Conservation (phyloP, 1,140 invertebrate species). For the Halyomorpha halys region DNA sequence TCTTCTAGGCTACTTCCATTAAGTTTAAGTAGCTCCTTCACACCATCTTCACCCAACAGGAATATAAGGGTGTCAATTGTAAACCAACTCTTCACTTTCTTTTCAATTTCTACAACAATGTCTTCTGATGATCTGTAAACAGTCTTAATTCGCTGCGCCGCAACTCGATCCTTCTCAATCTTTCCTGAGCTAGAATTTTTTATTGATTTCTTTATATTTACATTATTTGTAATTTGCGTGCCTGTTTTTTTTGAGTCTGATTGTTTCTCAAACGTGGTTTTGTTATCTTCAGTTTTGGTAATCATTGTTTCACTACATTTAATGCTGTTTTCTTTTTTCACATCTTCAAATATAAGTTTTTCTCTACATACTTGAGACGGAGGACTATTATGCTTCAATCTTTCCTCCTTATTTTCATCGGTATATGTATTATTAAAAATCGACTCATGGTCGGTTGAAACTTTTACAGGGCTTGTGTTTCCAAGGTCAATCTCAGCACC, state of each 20-base stretch:
- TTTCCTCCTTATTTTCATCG: too few relatives aligned
- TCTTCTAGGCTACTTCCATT: neutral
- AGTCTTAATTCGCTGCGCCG: neutral
- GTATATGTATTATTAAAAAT: too few relatives aligned
- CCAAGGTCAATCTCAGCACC: conserved; percentile 26
- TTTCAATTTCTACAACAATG: conserved; percentile 16
- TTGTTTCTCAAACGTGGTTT: too few relatives aligned
- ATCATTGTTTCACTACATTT: too few relatives aligned
- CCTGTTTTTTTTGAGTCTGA: too few relatives aligned
- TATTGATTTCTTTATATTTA: neutral
- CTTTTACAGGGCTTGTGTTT: conserved; percentile 19
- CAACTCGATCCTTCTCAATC: neutral
- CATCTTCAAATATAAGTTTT: too few relatives aligned
- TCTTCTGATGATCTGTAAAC: neutral
- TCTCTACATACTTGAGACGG: too few relatives aligned
- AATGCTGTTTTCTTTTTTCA: too few relatives aligned
- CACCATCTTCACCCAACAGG: conserved; percentile 14
- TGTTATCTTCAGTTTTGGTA: too few relatives aligned
- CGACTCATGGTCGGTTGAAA: neutral
- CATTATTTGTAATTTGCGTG: too few relatives aligned
- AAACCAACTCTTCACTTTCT: conserved; percentile 21
- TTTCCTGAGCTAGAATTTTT: neutral
- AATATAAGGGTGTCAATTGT: conserved; percentile 17
- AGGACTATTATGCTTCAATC: too few relatives aligned
- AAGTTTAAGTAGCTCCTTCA: conserved; percentile 2